Conservation (phyloP, 2,888 invertebrate species). For the Fragum fragum region DNA sequence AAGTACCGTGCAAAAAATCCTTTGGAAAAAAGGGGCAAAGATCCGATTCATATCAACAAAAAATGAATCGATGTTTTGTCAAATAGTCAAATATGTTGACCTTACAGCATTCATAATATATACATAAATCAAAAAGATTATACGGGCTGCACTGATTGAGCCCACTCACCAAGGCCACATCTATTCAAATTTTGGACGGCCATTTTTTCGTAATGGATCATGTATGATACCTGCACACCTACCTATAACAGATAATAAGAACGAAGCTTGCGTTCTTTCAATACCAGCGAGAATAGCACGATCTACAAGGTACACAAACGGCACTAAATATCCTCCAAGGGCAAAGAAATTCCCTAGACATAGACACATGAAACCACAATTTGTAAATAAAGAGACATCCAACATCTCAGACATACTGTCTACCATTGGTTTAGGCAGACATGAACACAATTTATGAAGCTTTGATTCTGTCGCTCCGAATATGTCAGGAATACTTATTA, state of each 20-base stretch:
- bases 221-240: too few relatives aligned
- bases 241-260: constrained; percentile 87
- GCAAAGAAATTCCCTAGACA: constrained; percentile 93
- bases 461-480: constrained; percentile 70
- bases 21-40: too few relatives aligned
- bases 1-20: too few relatives aligned
- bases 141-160: too few relatives aligned
- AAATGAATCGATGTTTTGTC: too few relatives aligned
- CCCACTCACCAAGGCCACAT: too few relatives aligned
- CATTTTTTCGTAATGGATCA: too few relatives aligned
- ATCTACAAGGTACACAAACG: constrained; percentile 84
- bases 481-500: constrained; percentile 92
- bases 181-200: too few relatives aligned
- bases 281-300: constrained; percentile 78
- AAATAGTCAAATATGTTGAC: too few relatives aligned
- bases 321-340: constrained; percentile 84
- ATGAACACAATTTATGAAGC: constrained; percentile 70
- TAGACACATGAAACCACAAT: constrained; percentile 96
- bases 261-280: constrained; percentile 87
- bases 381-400: constrained; percentile 94
- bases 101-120: too few relatives aligned
- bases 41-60: too few relatives aligned
- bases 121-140: too few relatives aligned
- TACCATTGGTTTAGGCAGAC: constrained; percentile 85
- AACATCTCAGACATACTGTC: constrained; percentile 93